Conservation (phyloP, 2,797 vertebrate species). For the Perodicticus potto region DNA sequence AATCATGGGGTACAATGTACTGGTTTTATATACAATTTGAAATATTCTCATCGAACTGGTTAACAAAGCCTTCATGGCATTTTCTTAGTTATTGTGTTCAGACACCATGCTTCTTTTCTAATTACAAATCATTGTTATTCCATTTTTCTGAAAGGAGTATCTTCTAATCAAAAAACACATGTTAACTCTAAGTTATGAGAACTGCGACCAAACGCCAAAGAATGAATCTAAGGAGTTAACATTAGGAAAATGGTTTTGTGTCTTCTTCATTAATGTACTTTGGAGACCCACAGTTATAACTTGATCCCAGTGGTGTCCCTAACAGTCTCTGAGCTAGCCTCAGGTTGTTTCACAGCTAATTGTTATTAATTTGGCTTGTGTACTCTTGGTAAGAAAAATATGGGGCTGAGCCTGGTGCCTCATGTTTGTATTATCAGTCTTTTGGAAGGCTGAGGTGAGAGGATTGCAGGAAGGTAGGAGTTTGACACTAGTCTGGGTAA, state of each 20-base stretch:
- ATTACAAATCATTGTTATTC: conserved; percentile 3
- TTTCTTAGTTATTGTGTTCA: too few species aligned
- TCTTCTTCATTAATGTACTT: conserved; percentile 1
- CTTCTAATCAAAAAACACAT: conserved; percentile 10
- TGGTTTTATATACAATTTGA: too few species aligned
- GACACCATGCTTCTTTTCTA: neutral
- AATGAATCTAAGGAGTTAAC: neutral
- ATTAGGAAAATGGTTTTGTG: conserved; percentile 9
- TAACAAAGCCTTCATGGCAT: too few species aligned
- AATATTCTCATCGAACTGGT: too few species aligned
- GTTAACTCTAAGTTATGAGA: neutral
- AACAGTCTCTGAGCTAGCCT: neutral
- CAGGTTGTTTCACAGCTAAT: neutral
- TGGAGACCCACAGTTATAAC: neutral
- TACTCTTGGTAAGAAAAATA: conserved; percentile 7
- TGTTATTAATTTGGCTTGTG: neutral
- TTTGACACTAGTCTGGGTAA: neutral
- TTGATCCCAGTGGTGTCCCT: neutral
- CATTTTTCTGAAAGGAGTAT: conserved; percentile 19
- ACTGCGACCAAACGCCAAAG: neutral
- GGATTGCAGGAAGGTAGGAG: neutral
- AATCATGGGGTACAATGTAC: too few species aligned
- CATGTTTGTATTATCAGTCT: neutral
- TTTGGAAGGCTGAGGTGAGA: neutral
- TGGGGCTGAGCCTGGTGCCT: neutral